These are phyloP conservation scores for Aporophyla nigra DNA, from an alignment of 2,888 invertebrate genomes.

Conservation along the genomic window DNA sequence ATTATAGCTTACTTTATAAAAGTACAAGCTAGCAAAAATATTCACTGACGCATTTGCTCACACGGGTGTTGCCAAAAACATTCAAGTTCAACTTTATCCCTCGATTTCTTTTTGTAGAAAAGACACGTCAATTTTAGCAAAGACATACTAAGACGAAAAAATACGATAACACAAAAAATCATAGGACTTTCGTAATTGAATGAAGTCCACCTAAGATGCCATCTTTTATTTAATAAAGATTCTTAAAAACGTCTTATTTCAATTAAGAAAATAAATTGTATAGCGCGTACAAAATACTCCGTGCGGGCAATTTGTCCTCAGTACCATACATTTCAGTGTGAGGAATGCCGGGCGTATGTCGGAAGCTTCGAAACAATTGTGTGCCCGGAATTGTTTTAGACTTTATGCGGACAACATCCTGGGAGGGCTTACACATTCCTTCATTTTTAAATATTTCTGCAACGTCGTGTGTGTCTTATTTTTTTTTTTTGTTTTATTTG, in stretches of 20 bases:
- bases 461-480: neutral
- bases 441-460: constrained; percentile 46
- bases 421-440: constrained; percentile 45
- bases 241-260: constrained; percentile 28
- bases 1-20: neutral
- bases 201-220: neutral
- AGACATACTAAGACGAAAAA: neutral
- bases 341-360: constrained; percentile 59
- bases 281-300: constrained; percentile 27
- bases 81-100: neutral
- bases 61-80: neutral
- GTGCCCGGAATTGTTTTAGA: constrained; percentile 59
- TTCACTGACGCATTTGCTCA: neutral
- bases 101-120: neutral
- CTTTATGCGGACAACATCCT: constrained; percentile 42
- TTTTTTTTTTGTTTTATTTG: too few species aligned
- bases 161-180: neutral
- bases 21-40: neutral
- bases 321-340: constrained; percentile 49
- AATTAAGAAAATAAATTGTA: constrained; percentile 50
- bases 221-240: neutral
- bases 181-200: neutral
- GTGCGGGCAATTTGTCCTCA: constrained; percentile 48
- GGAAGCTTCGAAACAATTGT: constrained; percentile 56
- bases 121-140: neutral